Base-by-base conservation (phyloP, 2,888 invertebrate species). In the Eupithecia exiguata region DNA sequence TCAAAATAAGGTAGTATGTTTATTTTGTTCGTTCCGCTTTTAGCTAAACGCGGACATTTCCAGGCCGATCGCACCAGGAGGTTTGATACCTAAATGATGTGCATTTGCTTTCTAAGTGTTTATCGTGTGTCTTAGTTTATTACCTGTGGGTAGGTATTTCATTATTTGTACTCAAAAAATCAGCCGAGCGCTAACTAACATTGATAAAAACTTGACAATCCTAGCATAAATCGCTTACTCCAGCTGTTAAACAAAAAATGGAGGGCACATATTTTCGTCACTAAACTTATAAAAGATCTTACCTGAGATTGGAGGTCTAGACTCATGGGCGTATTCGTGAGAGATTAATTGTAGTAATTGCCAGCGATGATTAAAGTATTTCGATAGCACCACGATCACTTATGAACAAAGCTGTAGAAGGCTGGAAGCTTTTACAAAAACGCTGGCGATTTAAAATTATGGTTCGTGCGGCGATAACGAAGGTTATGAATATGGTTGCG, bases 301-400 rank as follows among this genome's bases (percentile, higher is more conserved):
- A 88, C 87, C 88, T 87, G 87, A 91, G 93, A 92, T 93, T 91
- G 87, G 78, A 73, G 82, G 91, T 91, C 91, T 90, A 92, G 91
- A 91, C 91, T 88, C 76, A 74, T 75, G 80, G 77, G 87, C 84
- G 83, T 87, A 86, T 92, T 92, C 91, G 91, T 91, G 91, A 86
- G 88, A 92, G 92, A 92, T 92, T 93, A 92, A 92, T 91, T 89
- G 87, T 91, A 87, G 87, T 91, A 87, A 90, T 92, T 89, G 89
- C 70, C 69, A 69, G 40, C 72, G 67, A 89, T 88, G 88, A 90
- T 91, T 92, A 89, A 85, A 87, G 86, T 87, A 88, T 90, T 88
- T 88, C 87, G 90, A 91, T 91, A 86, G 88, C 74, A 79, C 77
- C 75, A 77, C 74, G 78, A 72, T 72, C 75, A 72, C 74, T 73